Base-by-base conservation (phyloP, 2,113 vertebrate species). In the Sinosuthora webbiana region DNA sequence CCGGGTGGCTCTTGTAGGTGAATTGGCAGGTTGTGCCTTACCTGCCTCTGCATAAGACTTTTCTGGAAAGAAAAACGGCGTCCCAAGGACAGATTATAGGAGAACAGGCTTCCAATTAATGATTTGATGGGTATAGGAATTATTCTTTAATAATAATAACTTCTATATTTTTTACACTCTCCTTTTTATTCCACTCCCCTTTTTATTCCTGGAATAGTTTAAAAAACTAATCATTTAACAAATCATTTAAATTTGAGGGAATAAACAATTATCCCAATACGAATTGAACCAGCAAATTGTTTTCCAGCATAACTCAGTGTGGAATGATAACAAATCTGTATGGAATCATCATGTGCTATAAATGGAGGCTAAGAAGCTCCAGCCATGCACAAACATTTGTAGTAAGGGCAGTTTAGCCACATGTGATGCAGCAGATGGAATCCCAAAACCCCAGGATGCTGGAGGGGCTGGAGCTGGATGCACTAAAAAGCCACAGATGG, bases 1-100 rank as follows among this genome's bases (percentile, higher is more conserved):
- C 3, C 18, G 20, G 5, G 7, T n/a, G 9, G 25, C 22, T 33
- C 11, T 33, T 37, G 13, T 1, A 18, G 6, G 4, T 11, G 7
- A 23, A 15, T 12, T 13, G 0, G 13, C 0, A 33, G 18, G 0
- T 35, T 63, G 14, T 35, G 15, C 24, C 28, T 56, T 47, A 16
- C 2, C 39, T 80, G 19, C 17, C 57, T n/a, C 27, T 82, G 30
- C 17, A 6, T 18, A 13, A 76, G 25, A 14, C 22, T 83, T 70
- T 70, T 33, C 33, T 42, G 62, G 14, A 24, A 80, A 45, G 19
- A 79, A 50, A 37, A 50, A 2, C 12, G 22, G 13, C 41, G 17
- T 33, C 39, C 27, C 37, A 35, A 59, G 25, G 67, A 37, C 15
- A 84, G 63, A 13, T 24, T 6, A 2, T 15, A 30, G 50, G 35